Base-by-base conservation (phyloP, 2,888 invertebrate species). In the Morpho achilles region DNA sequence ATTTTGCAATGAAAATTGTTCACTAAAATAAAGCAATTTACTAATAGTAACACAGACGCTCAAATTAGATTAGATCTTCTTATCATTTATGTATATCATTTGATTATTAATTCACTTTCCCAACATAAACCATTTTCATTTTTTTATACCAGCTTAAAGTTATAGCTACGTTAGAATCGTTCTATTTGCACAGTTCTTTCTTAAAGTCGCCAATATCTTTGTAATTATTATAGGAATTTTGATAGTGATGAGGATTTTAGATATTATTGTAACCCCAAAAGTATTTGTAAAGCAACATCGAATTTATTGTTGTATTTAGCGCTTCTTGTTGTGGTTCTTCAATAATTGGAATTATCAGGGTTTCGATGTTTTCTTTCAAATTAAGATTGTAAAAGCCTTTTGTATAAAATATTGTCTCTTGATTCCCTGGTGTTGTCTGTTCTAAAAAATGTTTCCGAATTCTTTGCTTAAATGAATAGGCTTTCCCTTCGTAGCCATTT, bases 291-390 rank as follows among this genome's bases (percentile, higher is more conserved):
- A 72, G 70, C 83, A 84, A 84, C 87, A 88, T 88, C 88, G 88
- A 89, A 89, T 89, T 87, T 88, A 89, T 83, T 80, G 81, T 84
- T 84, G 84, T 82, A 77, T 80, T 75, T 81, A 84, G 79, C 81
- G 84, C 84, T 84, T 83, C 79, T 82, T 84, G 81, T 84, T 82
- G 78, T 77, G 74, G 76, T 76, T 75, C 70, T 75, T 85, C 84
- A 82, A 81, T 80, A 80, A 84, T 87, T 88, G 90, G 90, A 89
- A 80, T 86, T 84, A 88, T 88, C 90, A 90, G 89, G 90, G 89
- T 90, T 88, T 75, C 76, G 77, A 80, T 76, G 77, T 85, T 84
- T 87, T 74, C 72, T 85, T 87, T 80, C 75, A 76, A 79, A 75
- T 10, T 66, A 79, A 80, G 79, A 78, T 77, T 76, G 69, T 73